A percentile compares a stretch with the other conserved stretches of the same genome.
These are phyloP conservation scores for Rhinatrema bivittatum DNA, from an alignment of 2,797 vertebrate species.

Conservation along the genomic window DNA sequence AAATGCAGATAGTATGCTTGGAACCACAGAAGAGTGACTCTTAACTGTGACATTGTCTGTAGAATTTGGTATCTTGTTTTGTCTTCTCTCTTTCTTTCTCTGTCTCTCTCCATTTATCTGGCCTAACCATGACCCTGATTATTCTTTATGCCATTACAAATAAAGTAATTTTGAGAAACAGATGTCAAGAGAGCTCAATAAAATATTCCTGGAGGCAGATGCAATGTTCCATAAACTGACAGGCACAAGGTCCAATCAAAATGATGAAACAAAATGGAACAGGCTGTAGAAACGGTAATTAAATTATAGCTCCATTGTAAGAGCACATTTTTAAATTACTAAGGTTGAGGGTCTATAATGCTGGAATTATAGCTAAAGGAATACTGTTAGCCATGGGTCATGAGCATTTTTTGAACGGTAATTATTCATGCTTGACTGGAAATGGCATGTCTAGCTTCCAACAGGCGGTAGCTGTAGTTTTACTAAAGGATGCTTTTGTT, in stretches of 20 bases:
- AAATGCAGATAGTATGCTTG: constrained; percentile 18
- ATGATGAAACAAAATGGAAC: constrained; percentile 45
- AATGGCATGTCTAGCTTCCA: constrained; percentile 45
- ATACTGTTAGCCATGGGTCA: constrained; percentile 42
- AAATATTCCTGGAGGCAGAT: constrained; percentile 46
- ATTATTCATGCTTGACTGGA: constrained; percentile 54
- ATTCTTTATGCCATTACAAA: constrained; percentile 44
- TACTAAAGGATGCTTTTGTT: constrained; percentile 48
- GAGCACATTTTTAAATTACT: constrained; percentile 48
- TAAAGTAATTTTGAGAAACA: constrained; percentile 50
- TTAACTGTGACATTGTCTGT: constrained; percentile 25
- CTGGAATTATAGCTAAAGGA: constrained; percentile 49
- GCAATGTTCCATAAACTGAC: constrained; percentile 37
- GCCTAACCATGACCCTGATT: constrained; percentile 45
- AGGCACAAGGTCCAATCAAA: constrained; percentile 39
- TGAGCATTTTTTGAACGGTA: constrained; percentile 37
- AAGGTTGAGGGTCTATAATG: constrained; percentile 41
- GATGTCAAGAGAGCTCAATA: constrained; percentile 37
- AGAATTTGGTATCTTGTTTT: constrained; percentile 1
- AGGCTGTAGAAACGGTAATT: constrained; percentile 48
- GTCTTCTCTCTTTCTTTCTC: constrained; percentile 5
- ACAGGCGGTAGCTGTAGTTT: constrained; percentile 39
- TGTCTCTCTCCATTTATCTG: constrained; percentile 38
- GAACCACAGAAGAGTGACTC: constrained; percentile 2
- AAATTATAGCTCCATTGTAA: constrained; percentile 46